A percentile compares a stretch with the other conserved stretches of the same genome.
phyloP scores from a whole-genome alignment of 2,888 invertebrate genomes.

The Syrista parreyssii region DNA sequence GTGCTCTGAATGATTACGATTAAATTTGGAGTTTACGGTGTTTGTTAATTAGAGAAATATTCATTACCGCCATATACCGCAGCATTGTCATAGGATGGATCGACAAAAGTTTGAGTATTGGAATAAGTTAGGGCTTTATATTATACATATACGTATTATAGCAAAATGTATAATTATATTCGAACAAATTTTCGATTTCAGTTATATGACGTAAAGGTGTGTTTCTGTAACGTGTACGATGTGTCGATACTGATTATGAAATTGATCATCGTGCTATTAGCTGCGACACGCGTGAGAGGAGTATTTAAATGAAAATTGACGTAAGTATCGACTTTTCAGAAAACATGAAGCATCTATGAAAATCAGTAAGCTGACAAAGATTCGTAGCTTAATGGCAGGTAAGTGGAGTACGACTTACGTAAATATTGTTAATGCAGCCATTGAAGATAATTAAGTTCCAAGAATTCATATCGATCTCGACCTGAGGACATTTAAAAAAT shows the following conservation, averaged over 20 bases:
- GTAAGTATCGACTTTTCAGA: neutral
- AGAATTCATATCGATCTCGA: neutral
- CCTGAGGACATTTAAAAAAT: neutral
- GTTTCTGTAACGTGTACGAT: neutral
- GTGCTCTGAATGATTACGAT: neutral
- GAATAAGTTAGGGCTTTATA: neutral
- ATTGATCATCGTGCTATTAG: neutral
- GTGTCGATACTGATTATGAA: neutral
- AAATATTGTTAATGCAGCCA: neutral
- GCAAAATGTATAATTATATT: neutral
- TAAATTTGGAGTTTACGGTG: constrained; percentile 11
- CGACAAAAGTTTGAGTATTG: neutral
- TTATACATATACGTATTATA: neutral
- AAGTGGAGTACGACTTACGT: neutral
- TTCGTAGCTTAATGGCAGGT: neutral
- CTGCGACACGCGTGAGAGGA: neutral
- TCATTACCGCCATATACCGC: neutral
- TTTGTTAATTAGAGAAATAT: neutral
- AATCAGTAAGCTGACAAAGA: neutral
- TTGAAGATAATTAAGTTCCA: neutral
- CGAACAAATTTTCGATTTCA: neutral
- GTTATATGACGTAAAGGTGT: neutral
- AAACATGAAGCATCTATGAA: neutral
- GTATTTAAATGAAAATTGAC: neutral
- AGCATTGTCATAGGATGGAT: neutral